phyloP scores from a whole-genome alignment of 2,113 vertebrate genomes.

The Phylloscopus trochiloides region DNA sequence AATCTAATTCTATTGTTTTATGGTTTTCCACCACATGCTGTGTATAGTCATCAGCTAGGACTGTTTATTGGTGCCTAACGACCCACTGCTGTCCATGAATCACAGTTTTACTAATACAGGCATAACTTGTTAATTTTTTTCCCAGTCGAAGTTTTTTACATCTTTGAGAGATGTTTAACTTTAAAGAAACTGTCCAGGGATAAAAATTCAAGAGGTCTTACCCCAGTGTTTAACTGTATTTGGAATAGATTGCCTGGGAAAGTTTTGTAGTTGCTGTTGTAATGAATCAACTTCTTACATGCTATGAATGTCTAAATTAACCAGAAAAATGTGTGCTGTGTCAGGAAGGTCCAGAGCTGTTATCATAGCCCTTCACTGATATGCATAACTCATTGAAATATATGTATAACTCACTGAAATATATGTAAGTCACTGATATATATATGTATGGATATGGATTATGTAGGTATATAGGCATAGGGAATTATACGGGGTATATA shows the following conservation, averaged over 20 bases:
- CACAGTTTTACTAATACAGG: background rate
- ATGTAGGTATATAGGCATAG: background rate
- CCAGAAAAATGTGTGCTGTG: background rate
- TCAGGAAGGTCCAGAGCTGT: background rate
- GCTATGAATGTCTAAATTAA: background rate
- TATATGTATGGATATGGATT: no score
- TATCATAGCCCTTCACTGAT: background rate
- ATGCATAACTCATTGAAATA: background rate
- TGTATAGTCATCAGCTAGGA: background rate
- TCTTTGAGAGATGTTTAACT: background rate
- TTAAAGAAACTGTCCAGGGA: background rate
- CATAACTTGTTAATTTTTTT: background rate
- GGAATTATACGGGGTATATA: background rate
- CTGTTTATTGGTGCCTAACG: background rate
- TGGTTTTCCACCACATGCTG: background rate
- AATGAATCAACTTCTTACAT: background rate
- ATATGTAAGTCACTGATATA: background rate
- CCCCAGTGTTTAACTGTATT: background rate
- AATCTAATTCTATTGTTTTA: constrained; percentile 15
- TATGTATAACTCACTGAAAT: background rate
- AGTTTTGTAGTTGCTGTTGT: background rate
- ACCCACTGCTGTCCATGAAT: background rate
- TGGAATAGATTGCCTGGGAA: background rate
- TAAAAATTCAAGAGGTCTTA: background rate
- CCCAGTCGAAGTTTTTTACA: background rate